Conservation (phyloP, 2,888 invertebrate genomes). For the Slavum lentiscoides region DNA sequence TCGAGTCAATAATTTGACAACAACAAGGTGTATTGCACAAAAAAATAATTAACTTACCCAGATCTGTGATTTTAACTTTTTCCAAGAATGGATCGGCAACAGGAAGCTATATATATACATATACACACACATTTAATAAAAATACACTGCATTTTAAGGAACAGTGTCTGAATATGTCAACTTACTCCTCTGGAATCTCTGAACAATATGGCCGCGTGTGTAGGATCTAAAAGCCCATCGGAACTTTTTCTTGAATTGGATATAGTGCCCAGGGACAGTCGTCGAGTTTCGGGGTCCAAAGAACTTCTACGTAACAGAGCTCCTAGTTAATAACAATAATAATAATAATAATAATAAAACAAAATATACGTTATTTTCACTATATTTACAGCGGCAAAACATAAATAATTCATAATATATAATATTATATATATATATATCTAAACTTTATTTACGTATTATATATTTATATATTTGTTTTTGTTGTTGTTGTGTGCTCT, state of each 20-base stretch:
- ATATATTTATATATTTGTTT: conserved; percentile 12
- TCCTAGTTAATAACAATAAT: conserved; percentile 63
- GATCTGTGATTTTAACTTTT: conserved; percentile 77
- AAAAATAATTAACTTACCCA: conserved; percentile 63
- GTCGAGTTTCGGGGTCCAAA: conserved; percentile 75
- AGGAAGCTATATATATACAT: conserved; percentile 71
- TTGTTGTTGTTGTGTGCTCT: conserved; percentile 21
- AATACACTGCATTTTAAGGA: neutral
- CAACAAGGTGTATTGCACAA: neutral
- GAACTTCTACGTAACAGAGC: conserved; percentile 76
- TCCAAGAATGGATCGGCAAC: conserved; percentile 90
- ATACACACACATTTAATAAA: neutral
- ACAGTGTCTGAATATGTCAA: conserved; percentile 56
- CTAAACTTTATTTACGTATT: conserved; percentile 4
- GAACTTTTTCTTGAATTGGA: conserved; percentile 68
- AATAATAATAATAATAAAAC: conserved; percentile 6
- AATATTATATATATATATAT: neutral
- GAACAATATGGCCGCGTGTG: conserved; percentile 88
- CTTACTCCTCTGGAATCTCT: conserved; percentile 91
- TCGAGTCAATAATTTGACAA: conserved; percentile 52
- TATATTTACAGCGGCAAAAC: conserved; percentile 3
- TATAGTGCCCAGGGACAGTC: conserved; percentile 75
- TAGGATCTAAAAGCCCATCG: conserved; percentile 81
- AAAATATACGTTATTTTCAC: conserved; percentile 6
- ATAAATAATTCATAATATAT: conserved; percentile 21